Evolutionary conservation across 2,888 invertebrate species (phyloP), one percentile per base, ranked within the genome.

Genomic region (Philopedon plagiatum): DNA sequence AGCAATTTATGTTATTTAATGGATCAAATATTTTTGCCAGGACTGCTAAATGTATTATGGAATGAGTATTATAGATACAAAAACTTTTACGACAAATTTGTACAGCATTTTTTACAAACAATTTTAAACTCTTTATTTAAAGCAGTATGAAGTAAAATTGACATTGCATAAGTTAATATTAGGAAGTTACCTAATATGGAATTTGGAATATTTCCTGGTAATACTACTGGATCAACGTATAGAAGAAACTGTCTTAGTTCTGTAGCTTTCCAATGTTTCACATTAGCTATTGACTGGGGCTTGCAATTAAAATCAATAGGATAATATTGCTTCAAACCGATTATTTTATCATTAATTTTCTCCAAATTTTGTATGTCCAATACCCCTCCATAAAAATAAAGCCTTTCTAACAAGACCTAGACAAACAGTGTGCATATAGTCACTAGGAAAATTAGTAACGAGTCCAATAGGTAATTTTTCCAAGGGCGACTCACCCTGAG

Each of bases 381-480:
- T 13, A 46, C 61, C 49, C 23, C 63, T 46, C 73, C 73, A 76
- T 3, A 73, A 3, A 49, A 54, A 71, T 13, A 76, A 61, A 9
- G 75, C 5, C 51, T 75, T 74, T 64, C 70, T 62, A 15, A 71
- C 57, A 18, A 75, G 65, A 21, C 75, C 76, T 15, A 76, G 34
- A 71, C 79, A 79, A 60, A 77, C 71, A 5, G 76, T 49, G 60
- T 80, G 79, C 79, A 79, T 79, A n/a, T 77, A 73, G 63, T 78
- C 79, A 11, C 76, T 67, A 4, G 71, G 73, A 63, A 78, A 77
- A 15, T 23, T 11, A 18, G 71, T 29, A 9, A 77, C 71, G 23
- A 77, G 23, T 15, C 68, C 76, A 54, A 77, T 73, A 32, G 56
- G 23, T 7, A 77, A 44, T 7, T 62, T 32, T 26, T 15, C 34